Evolutionary conservation across 1,140 invertebrate genomes (phyloP), one percentile per base, ranked within the genome.

Genomic region (Drosophila pruinosa): DNA sequence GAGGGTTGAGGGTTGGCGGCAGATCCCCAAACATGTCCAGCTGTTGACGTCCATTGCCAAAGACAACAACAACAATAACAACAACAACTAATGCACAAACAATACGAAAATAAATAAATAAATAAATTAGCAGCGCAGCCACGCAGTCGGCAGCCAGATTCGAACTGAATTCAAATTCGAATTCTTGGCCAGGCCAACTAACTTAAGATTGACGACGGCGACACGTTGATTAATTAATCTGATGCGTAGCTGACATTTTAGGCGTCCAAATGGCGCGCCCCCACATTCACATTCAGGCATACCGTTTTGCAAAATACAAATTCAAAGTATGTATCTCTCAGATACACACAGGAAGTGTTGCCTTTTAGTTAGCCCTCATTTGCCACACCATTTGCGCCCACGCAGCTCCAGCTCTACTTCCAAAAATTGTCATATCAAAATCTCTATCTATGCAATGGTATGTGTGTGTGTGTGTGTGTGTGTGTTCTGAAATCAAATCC

Each of bases 161-260:
- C 59, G 36, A 72, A 72, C 78, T 79, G 41, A 76, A 83, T 83
- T 78, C 57, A 63, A 75, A 54, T 64, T 36, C 8, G 52, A 54
- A 38, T 36, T 63, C 47, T 52, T 43, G 47, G 47, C 50, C 41
- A 57, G 17, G 15, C 43, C 21, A 52, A 74, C 75, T 59, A 75
- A n/a, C n/a, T n/a, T n/a, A n/a, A 82, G 75, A 82, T 88, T 89
- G 82, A 88, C 83, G 82, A 88, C 83, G 70, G 71, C 64, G 57
- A 86, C 83, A 82, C 78, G 82, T 83, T 88, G 82, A 88, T 88
- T 88, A 88, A 88, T 88, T 88, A 80, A 88, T 82, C 82, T 72
- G 78, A 88, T 82, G 78, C 57, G 24, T 54, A 65, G 54, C 75
- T 82, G 78, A 78, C 82, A 88, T 56, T 71, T 71, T 7, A 10